Base-by-base conservation (phyloP, 2,888 invertebrate species). In the Drosophila prolongata region DNA sequence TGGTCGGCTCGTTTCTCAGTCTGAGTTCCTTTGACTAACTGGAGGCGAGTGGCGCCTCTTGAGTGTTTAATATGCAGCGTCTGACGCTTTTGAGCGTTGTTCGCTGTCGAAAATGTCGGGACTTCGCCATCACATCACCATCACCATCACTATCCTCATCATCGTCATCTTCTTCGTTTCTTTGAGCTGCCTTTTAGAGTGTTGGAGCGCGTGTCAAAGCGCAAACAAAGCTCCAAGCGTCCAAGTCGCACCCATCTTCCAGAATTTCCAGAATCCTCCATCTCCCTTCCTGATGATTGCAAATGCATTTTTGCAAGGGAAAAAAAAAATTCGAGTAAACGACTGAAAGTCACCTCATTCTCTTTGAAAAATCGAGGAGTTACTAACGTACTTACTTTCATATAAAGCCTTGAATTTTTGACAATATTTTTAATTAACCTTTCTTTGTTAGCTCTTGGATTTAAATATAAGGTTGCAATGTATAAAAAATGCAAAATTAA, bases 151-250 rank as follows among this genome's bases (percentile, higher is more conserved):
- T 50, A 65, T 46, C 58, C 38, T 6, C 50, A 50, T 49, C 38
- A 30, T 37, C 71, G 47, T 55, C 44, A 19, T 24, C 49, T 38
- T 47, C 72, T 65, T 46, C 16, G 59, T 43, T 76, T 70, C 81
- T 74, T 80, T 78, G 76, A 80, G 76, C 56, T 66, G 65, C 66
- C 72, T 69, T 74, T 68, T 65, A 24, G 72, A 87, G 87, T 81
- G 81, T 75, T 56, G 70, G 76, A 72, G 50, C 77, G 79, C 75
- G 82, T 79, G 82, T 87, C 79, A 87, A 87, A 84, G 82, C 65
- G 66, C 78, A 74, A 73, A 73, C 72, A 73, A 73, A 74, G 59
- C 75, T 47, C 49, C 52, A 46, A 43, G 46, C 42, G 69, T 59
- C 62, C 68, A 70, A 52, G 61, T 38, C 65, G 58, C 55, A 38